Conservation (phyloP, 2,797 vertebrate species). For the Clarias fuscus region DNA sequence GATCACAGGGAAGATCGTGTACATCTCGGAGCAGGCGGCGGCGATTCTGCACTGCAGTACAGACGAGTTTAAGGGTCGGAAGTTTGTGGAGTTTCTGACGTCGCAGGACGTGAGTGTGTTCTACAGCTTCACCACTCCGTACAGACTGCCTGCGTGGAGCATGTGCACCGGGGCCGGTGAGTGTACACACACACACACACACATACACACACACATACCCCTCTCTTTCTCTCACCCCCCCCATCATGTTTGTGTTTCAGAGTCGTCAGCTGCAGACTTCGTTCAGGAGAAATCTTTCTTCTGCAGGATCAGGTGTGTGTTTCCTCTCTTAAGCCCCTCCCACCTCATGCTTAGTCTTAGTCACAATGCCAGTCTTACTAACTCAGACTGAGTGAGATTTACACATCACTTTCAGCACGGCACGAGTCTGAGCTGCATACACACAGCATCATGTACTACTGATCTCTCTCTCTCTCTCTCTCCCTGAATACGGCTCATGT, state of each 20-base stretch:
- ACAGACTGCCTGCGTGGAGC: constrained; percentile 88
- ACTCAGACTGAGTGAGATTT: too few relatives aligned
- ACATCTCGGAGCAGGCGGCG: constrained; percentile 89
- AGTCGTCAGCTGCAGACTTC: constrained; percentile 75
- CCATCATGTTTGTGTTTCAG: constrained; percentile 56
- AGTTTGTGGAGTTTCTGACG: constrained; percentile 91
- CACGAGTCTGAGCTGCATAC: too few relatives aligned
- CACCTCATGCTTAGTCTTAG: too few relatives aligned
- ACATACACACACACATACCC: not conserved
- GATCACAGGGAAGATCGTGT: constrained; percentile 86
- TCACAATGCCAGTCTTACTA: too few relatives aligned
- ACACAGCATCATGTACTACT: too few relatives aligned
- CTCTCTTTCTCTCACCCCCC: not conserved
- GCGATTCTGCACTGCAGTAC: constrained; percentile 85
- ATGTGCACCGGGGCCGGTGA: constrained; percentile 83
- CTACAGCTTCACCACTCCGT: constrained; percentile 89
- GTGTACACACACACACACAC: constrained; percentile 44
- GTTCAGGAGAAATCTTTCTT: constrained; percentile 96
- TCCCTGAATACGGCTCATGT: not conserved
- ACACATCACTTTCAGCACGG: too few relatives aligned
- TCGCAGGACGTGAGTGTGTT: constrained; percentile 93
- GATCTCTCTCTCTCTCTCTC: not conserved
- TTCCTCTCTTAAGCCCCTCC: too few relatives aligned
- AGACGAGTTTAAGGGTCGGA: constrained; percentile 83
- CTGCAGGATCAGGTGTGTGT: constrained; percentile 88